phyloP scores from a whole-genome alignment of 2,113 vertebrate genomes.

The Helogale parvula region DNA sequence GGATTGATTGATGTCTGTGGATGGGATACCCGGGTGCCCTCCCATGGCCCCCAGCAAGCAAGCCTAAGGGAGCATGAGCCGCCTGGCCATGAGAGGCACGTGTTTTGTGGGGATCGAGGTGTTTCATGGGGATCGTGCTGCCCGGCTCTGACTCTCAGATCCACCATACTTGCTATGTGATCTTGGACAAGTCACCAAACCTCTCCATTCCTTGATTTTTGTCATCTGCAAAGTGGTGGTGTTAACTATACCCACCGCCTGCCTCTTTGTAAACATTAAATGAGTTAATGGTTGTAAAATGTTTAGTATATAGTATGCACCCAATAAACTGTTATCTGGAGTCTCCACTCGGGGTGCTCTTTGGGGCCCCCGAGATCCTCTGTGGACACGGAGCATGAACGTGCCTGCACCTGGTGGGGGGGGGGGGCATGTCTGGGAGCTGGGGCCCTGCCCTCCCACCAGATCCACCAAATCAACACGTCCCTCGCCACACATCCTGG shows the following conservation, averaged over 20 bases:
- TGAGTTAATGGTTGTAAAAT: background rate
- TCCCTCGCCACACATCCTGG: background rate
- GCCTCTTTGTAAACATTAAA: background rate
- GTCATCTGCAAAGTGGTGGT: background rate
- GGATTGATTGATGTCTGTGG: background rate
- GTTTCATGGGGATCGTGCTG: too few relatives aligned
- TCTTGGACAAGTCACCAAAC: background rate
- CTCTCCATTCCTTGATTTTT: background rate
- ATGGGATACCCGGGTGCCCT: background rate
- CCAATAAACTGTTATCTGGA: background rate
- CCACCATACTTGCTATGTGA: background rate
- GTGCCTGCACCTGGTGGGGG: background rate
- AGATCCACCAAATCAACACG: background rate
- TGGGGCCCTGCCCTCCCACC: background rate
- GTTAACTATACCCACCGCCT: background rate
- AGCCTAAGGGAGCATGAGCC: background rate
- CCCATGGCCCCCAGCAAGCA: background rate
- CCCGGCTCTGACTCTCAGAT: background rate
- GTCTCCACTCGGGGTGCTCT: background rate
- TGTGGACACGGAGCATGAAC: background rate
- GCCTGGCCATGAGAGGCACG: fast-evolving
- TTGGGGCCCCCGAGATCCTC: background rate
- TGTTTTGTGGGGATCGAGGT: too few relatives aligned
- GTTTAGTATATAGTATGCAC: background rate
- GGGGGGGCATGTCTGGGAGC: background rate